Evolutionary conservation across 2,888 invertebrate genomes (phyloP).

Genomic region (Zaprionus bogoriensis): DNA sequence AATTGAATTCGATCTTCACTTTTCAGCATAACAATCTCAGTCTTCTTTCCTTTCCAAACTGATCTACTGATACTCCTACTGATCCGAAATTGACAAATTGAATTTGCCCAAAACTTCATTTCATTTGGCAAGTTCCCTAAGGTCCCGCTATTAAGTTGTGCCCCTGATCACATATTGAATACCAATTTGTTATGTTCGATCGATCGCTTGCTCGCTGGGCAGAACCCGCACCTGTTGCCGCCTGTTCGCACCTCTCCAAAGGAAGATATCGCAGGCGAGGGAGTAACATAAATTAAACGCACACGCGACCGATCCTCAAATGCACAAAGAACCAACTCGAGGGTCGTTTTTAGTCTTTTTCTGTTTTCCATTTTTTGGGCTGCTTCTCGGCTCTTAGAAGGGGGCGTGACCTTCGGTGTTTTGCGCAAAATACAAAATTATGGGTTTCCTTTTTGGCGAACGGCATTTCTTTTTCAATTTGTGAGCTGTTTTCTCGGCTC

Average conservation of each 20-base stretch:
- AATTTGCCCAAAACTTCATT: background rate
- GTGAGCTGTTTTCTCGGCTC: too few species aligned
- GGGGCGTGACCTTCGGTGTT: conserved; percentile 68
- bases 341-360: conserved; percentile 11
- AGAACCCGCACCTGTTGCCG: conserved; percentile 53
- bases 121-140: background rate
- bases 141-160: conserved; percentile 16
- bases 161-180: conserved; percentile 49
- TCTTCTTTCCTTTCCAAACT: background rate
- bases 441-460: conserved; percentile 61
- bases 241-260: conserved; percentile 63
- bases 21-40: background rate
- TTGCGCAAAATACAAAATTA: conserved; percentile 75
- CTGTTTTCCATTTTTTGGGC: background rate
- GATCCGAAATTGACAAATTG: background rate
- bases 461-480: conserved; percentile 53
- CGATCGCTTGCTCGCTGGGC: conserved; percentile 16
- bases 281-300: conserved; percentile 67
- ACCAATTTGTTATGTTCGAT: conserved; percentile 53
- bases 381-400: conserved; percentile 23
- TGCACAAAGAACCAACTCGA: conserved; percentile 5
- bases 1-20: background rate
- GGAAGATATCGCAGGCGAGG: conserved; percentile 40
- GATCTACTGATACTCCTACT: background rate
- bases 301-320: conserved; percentile 59